phyloP scores from a whole-genome alignment of 2,113 vertebrate species.

The Hiodon tergisus region DNA sequence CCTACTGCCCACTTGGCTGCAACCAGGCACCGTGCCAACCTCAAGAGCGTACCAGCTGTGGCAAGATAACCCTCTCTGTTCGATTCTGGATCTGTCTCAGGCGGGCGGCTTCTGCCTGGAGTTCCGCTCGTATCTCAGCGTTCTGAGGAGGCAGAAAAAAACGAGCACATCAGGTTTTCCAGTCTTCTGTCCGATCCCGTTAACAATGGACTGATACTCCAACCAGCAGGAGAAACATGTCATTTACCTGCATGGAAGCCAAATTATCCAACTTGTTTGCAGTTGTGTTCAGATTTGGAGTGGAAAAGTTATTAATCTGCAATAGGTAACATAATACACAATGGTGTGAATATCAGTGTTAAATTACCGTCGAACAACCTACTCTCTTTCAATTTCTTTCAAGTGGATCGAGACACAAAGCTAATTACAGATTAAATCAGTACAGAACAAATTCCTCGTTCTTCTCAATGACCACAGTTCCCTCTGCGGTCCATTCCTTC shows the following conservation, averaged over 20 bases:
- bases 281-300: constrained; percentile 41
- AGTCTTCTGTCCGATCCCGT: neutral
- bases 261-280: constrained; percentile 35
- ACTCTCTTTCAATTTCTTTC: no score
- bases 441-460: no score
- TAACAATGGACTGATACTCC: neutral
- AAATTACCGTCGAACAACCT: no score
- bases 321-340: constrained; percentile 16
- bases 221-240: neutral
- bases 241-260: constrained; percentile 23
- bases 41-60: neutral
- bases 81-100: constrained; percentile 54
- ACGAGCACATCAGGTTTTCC: neutral
- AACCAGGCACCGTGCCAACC: no score
- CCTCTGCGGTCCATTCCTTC: no score
- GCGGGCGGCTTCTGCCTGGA: constrained; percentile 18
- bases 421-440: no score
- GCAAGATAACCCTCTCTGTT: neutral
- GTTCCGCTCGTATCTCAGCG: fast-evolving
- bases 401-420: no score
- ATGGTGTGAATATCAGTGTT: no score
- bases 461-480: no score
- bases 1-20: no score
- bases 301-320: constrained; percentile 51
- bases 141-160: constrained; percentile 10